phyloP scores from a whole-genome alignment of 2,113 vertebrate genomes.

The Suricata suricatta region DNA sequence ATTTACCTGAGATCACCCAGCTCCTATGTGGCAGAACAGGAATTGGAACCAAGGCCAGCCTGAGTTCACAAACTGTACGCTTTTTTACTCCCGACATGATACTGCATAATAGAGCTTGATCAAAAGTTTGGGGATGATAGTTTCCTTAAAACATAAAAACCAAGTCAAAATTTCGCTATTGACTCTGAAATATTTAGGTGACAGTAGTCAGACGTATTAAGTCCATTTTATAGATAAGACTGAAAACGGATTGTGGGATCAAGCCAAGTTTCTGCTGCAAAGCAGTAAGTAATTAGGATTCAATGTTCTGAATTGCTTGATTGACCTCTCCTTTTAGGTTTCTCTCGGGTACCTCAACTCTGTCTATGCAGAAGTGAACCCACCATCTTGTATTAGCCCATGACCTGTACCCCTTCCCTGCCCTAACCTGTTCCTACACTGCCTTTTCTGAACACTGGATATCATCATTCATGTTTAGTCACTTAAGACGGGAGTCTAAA shows the following conservation, averaged over 20 bases:
- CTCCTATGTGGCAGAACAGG: not conserved
- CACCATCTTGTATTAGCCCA: not conserved
- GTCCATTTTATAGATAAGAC: not conserved
- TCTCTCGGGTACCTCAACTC: not conserved
- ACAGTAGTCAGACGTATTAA: not conserved
- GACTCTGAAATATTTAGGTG: not conserved
- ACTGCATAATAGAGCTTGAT: not conserved
- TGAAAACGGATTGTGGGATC: not conserved
- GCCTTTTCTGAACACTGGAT: not conserved
- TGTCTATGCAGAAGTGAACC: not conserved
- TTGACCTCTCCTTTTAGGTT: not conserved
- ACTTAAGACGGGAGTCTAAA: not conserved
- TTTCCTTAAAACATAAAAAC: constrained; percentile 9
- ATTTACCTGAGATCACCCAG: not conserved
- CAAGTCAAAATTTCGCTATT: constrained; percentile 9
- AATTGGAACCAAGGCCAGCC: not conserved
- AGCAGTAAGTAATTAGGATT: not conserved
- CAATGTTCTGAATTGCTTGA: not conserved
- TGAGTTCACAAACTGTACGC: not conserved
- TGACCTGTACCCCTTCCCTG: not conserved
- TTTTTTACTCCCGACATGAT: not conserved
- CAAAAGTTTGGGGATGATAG: not conserved
- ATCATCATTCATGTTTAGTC: not conserved
- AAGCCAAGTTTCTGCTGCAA: not conserved
- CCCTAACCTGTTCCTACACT: not conserved